Conservation (phyloP, 2,888 invertebrate species). For the Eupelmus urozonus region DNA sequence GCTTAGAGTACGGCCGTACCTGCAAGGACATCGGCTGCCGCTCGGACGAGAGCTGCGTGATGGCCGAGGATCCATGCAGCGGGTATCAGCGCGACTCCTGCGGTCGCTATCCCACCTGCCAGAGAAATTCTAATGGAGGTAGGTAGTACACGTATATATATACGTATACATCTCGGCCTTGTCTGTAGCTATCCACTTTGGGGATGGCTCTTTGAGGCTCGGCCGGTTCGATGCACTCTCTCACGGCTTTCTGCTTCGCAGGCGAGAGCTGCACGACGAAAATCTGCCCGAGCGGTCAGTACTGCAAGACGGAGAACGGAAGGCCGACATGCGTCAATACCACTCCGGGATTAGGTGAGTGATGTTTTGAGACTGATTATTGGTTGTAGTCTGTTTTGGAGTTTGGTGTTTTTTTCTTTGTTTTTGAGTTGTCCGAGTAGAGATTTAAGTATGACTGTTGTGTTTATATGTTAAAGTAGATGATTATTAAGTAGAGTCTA, state of each 20-base stretch:
- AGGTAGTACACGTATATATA: background rate
- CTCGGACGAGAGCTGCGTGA: slow-evolving; percentile 85
- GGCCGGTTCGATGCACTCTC: too few relatives aligned
- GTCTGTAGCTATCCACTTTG: background rate
- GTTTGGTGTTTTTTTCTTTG: slow-evolving; percentile 23
- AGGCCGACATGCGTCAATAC: slow-evolving; percentile 69
- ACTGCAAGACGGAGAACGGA: slow-evolving; percentile 71
- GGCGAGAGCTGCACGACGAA: slow-evolving; percentile 68
- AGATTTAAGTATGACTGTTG: background rate
- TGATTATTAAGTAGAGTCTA: too few relatives aligned
- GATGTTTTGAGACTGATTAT: too few relatives aligned
- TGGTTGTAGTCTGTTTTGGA: background rate
- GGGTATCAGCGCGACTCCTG: slow-evolving; percentile 80
- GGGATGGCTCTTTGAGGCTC: too few relatives aligned
- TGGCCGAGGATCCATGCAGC: slow-evolving; percentile 85
- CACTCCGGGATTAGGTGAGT: slow-evolving; percentile 69
- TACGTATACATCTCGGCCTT: background rate
- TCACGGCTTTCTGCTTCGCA: too few relatives aligned
- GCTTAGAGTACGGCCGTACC: slow-evolving; percentile 86
- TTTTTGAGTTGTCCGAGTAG: background rate
- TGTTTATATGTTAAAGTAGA: too few relatives aligned
- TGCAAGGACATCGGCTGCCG: slow-evolving; percentile 89
- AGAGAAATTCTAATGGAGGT: slow-evolving; percentile 78
- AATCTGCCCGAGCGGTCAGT: slow-evolving; percentile 69
- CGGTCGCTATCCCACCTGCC: slow-evolving; percentile 85